phyloP scores from a whole-genome alignment of 2,888 invertebrate species.

The Andrena trimmerana region DNA sequence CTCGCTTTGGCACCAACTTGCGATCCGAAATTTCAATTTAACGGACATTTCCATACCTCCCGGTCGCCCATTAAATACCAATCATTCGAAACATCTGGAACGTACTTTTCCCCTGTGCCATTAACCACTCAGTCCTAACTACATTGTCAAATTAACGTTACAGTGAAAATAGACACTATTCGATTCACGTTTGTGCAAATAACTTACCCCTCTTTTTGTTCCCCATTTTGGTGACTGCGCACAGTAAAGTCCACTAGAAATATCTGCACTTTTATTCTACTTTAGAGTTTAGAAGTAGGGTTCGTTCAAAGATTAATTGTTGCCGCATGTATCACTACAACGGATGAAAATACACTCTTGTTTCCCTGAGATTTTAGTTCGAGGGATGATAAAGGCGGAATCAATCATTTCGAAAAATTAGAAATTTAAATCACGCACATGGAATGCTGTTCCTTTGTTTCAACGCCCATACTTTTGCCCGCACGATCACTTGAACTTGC shows the following conservation, averaged over 20 bases:
- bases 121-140: background rate
- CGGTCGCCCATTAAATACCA: background rate
- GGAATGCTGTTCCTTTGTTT: background rate
- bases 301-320: background rate
- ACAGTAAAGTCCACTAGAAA: background rate
- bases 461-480: background rate
- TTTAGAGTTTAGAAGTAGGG: background rate
- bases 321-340: background rate
- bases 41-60: background rate
- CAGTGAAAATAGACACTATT: background rate
- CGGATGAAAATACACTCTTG: background rate
- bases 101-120: background rate
- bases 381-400: background rate
- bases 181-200: background rate
- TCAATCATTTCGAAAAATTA: constrained; percentile 31
- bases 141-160: background rate
- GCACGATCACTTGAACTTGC: background rate
- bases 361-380: constrained; percentile 13
- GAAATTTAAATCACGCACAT: background rate
- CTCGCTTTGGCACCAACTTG: background rate
- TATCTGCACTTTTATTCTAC: background rate
- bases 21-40: background rate
- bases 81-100: background rate
- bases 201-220: constrained; percentile 73
- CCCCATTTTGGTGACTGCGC: constrained; percentile 62